Base-by-base conservation (phyloP, 2,113 vertebrate species). In the Microtus richardsoni region DNA sequence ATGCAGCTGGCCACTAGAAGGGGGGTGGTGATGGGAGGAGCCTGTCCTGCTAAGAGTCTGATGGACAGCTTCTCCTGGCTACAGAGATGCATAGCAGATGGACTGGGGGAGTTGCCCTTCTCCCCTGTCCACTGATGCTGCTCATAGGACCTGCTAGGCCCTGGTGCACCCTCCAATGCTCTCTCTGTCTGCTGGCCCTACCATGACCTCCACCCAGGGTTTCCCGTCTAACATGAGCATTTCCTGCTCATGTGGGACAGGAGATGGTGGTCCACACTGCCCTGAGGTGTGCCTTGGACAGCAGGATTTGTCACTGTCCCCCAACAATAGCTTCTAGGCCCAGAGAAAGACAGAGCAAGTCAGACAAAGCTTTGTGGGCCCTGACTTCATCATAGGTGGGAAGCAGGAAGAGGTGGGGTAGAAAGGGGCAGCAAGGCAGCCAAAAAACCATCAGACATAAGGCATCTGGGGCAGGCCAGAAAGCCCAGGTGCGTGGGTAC, bases 101-200 rank as follows among this genome's bases (percentile, higher is more conserved):
- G 44, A 22, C 36, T 68, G 14, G 47, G n/a, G 33, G 24, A 26
- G 64, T 24, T 3, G 6, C 33, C 13, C 49, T 33, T 19, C 24
- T 70, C 47, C 33, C 66, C 12, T 17, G 2, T 10, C 30, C 62
- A 21, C 3, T 52, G 12, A 52, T 4, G 33, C 54, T 28, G 2
- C 68, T 68, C 33, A 44, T 1, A 1, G 7, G 16, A 13, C 75
- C n/a, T 6, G 8, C 2, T 9, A 39, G 66, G 16, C 8, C 7
- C 33, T 0, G 0, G 2, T 36, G 19, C 7, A 64, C 0, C 0
- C 77, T 44, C 66, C 22, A 2, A 28, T 9, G 33, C 28, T 10
- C 44, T 41, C 12, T 78, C 73, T 26, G 1, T 68, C 49, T 39
- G 52, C 68, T 74, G n/a, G 36, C 5, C 30, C 28, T 3, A 21